These are phyloP conservation scores for Cephus pygmeus DNA, from an alignment of 2,888 invertebrate species.

Conservation along the genomic window DNA sequence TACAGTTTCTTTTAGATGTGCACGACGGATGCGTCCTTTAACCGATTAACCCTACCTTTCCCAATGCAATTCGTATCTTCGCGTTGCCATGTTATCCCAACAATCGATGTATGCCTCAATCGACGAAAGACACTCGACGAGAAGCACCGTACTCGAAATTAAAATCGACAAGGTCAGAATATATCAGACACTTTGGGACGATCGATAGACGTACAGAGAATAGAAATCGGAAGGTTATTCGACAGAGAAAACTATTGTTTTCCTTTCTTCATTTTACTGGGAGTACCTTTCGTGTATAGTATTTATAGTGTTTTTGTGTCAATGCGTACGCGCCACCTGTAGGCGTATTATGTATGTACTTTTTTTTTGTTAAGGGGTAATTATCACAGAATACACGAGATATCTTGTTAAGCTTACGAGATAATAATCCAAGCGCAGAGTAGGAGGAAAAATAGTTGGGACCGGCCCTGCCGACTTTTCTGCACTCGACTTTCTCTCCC, in stretches of 20 bases:
- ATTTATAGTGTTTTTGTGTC: constrained; percentile 18
- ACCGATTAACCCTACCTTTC: not conserved
- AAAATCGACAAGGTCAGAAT: not conserved
- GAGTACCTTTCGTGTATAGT: constrained; percentile 14
- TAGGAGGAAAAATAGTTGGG: constrained; percentile 45
- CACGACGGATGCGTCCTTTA: not conserved
- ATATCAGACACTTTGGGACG: constrained; percentile 19
- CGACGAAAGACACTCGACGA: not conserved
- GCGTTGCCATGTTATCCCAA: not conserved
- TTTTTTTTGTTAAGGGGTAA: constrained; percentile 51
- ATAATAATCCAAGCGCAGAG: constrained; percentile 59
- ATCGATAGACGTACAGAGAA: constrained; percentile 45
- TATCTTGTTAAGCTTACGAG: constrained; percentile 61
- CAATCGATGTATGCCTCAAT: not conserved
- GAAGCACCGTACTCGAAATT: not conserved
- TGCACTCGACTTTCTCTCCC: constrained; percentile 9
- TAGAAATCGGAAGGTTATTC: constrained; percentile 49
- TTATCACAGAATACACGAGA: constrained; percentile 65
- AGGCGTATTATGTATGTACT: not conserved
- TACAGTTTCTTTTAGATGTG: not conserved
- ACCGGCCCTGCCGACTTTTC: constrained; percentile 3
- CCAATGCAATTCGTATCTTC: not conserved
- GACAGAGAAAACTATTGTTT: constrained; percentile 57
- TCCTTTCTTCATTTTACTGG: constrained; percentile 6
- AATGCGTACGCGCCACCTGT: not conserved